Percentiles rank a stretch among this genome's conserved stretches.
Evolutionary conservation across 2,888 invertebrate genomes (phyloP).

Genomic region (Apeira syringaria): DNA sequence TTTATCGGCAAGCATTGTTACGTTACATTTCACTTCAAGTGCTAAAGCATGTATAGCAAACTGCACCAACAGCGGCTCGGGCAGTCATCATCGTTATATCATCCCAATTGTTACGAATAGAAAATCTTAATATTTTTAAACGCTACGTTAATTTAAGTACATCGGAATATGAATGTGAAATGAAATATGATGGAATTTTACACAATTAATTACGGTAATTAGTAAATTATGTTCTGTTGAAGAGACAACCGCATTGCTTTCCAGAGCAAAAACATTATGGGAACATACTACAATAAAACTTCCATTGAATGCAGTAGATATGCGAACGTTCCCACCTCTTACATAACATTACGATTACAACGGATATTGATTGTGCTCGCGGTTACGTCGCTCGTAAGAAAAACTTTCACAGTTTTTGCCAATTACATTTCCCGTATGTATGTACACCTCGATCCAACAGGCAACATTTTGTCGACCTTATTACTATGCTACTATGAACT

Average conservation of each 20-base stretch:
- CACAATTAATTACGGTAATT: conserved; percentile 15
- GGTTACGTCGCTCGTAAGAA: conserved; percentile 58
- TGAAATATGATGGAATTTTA: conserved; percentile 2
- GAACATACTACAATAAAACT: conserved; percentile 55
- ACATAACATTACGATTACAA: conserved; percentile 67
- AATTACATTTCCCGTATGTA: conserved; percentile 36
- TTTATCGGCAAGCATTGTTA: conserved; percentile 25
- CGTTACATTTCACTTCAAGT: conserved; percentile 19
- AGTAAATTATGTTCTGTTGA: conserved; percentile 21
- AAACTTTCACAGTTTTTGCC: conserved; percentile 61
- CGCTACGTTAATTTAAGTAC: neutral
- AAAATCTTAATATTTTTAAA: conserved; percentile 3
- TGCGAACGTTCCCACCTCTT: conserved; percentile 62
- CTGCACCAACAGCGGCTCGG: conserved; percentile 3
- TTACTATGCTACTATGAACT: too few species aligned
- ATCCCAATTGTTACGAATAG: conserved; percentile 4
- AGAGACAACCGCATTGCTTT: conserved; percentile 40
- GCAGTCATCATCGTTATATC: conserved; percentile 11
- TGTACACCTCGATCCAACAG: too few species aligned
- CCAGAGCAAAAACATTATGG: conserved; percentile 59
- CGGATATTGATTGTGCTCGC: conserved; percentile 73
- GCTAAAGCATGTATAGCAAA: conserved; percentile 9
- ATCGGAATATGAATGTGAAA: conserved; percentile 9
- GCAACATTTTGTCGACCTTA: too few species aligned
- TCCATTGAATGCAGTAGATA: conserved; percentile 56